Conservation (phyloP, 2,888 invertebrate genomes). For the Drosophila anomalata region DNA sequence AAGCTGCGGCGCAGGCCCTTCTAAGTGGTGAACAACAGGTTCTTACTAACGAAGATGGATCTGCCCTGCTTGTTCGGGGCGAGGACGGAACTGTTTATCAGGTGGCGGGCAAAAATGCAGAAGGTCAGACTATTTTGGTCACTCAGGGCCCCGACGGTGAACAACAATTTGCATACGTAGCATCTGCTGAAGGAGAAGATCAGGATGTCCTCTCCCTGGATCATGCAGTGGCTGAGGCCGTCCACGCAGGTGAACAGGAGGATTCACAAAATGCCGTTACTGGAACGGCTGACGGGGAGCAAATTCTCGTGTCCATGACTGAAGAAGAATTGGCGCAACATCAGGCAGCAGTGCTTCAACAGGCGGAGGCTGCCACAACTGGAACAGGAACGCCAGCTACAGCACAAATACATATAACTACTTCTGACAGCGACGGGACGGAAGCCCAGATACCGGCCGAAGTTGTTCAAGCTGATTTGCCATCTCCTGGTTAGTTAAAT, state of each 20-base stretch:
- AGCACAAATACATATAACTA: conserved; percentile 68
- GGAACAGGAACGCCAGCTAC: conserved; percentile 52
- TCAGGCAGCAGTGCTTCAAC: conserved; percentile 72
- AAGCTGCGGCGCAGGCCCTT: conserved; percentile 77
- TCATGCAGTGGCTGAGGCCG: conserved; percentile 83
- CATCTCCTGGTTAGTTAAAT: conserved; percentile 88
- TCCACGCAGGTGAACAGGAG: conserved; percentile 81
- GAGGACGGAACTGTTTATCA: conserved; percentile 89
- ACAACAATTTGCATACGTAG: conserved; percentile 88
- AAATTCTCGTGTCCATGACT: conserved; percentile 82
- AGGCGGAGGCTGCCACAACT: conserved; percentile 49
- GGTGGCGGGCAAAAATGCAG: conserved; percentile 92
- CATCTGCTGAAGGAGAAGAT: conserved; percentile 86
- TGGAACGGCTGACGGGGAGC: conserved; percentile 69
- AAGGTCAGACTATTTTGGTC: conserved; percentile 90
- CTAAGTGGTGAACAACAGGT: conserved; percentile 82
- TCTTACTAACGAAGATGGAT: conserved; percentile 86
- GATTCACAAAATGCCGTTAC: conserved; percentile 70
- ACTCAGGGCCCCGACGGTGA: conserved; percentile 91
- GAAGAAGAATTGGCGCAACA: conserved; percentile 81
- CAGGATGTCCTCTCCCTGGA: conserved; percentile 84
- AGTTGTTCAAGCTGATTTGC: conserved; percentile 92
- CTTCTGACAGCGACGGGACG: conserved; percentile 84
- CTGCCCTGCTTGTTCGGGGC: conserved; percentile 91
- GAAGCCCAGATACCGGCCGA: conserved; percentile 93